Evolutionary conservation across 2,888 invertebrate species (phyloP).

Genomic region (Drosophila robusta): DNA sequence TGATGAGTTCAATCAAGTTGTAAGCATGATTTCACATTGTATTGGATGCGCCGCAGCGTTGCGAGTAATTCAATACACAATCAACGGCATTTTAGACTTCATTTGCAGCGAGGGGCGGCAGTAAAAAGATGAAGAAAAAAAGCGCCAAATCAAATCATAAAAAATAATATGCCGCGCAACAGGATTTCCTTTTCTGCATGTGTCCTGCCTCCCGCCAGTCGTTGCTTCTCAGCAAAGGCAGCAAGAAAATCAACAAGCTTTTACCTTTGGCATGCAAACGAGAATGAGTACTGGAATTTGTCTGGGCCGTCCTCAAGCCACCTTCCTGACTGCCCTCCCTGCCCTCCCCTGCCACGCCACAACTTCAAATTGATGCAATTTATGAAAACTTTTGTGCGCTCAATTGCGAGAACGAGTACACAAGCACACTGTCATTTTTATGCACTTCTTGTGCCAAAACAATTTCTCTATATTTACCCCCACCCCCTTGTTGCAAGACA

Average conservation of each 20-base stretch:
- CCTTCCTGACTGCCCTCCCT: not conserved
- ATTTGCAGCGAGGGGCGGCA: constrained; percentile 50
- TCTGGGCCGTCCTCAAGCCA: not conserved
- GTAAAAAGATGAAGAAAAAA: constrained; percentile 3
- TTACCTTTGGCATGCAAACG: constrained; percentile 62
- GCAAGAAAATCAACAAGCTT: constrained; percentile 58
- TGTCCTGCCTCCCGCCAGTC: constrained; percentile 19
- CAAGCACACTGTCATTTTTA: constrained; percentile 71
- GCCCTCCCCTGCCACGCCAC: constrained; percentile 1
- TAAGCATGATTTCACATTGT: constrained; percentile 75
- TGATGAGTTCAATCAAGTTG: constrained; percentile 79
- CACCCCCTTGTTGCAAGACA: constrained; percentile 5
- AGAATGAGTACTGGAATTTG: constrained; percentile 28
- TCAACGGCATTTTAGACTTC: constrained; percentile 76
- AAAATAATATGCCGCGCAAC: constrained; percentile 76
- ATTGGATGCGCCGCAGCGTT: constrained; percentile 61
- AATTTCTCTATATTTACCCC: constrained; percentile 53
- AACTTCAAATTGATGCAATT: constrained; percentile 77
- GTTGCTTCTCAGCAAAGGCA: constrained; percentile 16
- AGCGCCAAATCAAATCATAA: constrained; percentile 72
- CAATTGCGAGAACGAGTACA: constrained; percentile 75
- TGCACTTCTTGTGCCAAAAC: constrained; percentile 74
- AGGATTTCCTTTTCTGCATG: constrained; percentile 65
- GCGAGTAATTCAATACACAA: constrained; percentile 74
- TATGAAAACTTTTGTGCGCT: constrained; percentile 80